phyloP scores from a whole-genome alignment of 2,888 invertebrate genomes.

The Scelioninae gen. 1 region DNA sequence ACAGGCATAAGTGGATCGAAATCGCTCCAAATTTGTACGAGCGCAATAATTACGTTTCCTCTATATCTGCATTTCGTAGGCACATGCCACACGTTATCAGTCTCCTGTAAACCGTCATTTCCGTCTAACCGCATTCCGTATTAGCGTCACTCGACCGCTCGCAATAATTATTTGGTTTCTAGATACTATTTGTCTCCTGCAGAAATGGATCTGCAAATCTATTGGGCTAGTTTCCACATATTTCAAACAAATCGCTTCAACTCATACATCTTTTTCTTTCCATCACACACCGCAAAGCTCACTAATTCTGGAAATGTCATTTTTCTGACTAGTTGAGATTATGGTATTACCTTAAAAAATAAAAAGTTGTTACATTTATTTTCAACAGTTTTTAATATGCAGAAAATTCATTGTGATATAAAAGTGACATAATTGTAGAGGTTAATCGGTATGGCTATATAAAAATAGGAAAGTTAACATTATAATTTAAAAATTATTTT shows the following conservation, averaged over 20 bases:
- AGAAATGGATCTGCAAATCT: conserved; percentile 60
- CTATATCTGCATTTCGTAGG: conserved; percentile 69
- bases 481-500: too few relatives aligned
- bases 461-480: too few relatives aligned
- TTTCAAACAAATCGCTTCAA: conserved; percentile 22
- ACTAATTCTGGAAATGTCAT: too few relatives aligned
- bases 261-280: background rate
- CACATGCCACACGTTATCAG: conserved; percentile 70
- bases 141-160: conserved; percentile 70
- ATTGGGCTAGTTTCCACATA: conserved; percentile 49
- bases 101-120: conserved; percentile 71
- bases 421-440: too few relatives aligned
- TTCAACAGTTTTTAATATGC: too few relatives aligned
- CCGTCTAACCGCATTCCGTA: conserved; percentile 70
- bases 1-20: conserved; percentile 68
- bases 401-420: too few relatives aligned
- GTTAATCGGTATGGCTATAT: too few relatives aligned
- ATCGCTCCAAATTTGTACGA: conserved; percentile 70
- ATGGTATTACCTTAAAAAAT: too few relatives aligned
- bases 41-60: conserved; percentile 70
- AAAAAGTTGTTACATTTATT: too few relatives aligned
- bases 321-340: too few relatives aligned
- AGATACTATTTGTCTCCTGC: conserved; percentile 64
- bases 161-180: conserved; percentile 70
- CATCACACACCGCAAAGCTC: background rate